These are phyloP conservation scores for Drosophila watanabei DNA, from an alignment of 1,140 invertebrate genomes.

Conservation along the genomic window DNA sequence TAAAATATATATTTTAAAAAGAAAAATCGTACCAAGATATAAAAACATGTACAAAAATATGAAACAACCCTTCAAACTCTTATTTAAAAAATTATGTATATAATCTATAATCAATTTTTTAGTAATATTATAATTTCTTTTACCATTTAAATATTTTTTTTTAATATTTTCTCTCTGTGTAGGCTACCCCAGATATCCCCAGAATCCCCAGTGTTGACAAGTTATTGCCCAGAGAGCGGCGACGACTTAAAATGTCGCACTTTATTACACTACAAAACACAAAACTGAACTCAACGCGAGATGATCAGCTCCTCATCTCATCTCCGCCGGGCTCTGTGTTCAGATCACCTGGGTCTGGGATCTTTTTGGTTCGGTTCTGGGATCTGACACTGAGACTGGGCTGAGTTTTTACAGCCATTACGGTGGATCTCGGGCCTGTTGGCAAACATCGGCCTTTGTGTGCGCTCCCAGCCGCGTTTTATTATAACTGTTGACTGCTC, in stretches of 20 bases:
- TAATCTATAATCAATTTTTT: too few species aligned
- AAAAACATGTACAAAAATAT: too few species aligned
- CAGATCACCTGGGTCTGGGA: conserved; percentile 2
- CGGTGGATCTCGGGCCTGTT: conserved; percentile 59
- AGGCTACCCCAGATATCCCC: conserved; percentile 36
- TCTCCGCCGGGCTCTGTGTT: conserved; percentile 24
- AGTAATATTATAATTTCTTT: not conserved
- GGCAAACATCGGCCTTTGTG: conserved; percentile 81
- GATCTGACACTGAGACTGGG: conserved; percentile 21
- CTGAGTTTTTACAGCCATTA: conserved; percentile 70
- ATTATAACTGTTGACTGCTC: conserved; percentile 81
- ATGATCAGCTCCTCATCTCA: conserved; percentile 30
- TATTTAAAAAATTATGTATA: too few species aligned
- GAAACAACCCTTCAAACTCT: too few species aligned
- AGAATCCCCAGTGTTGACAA: conserved; percentile 74
- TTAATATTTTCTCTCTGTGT: conserved; percentile 4
- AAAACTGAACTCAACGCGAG: conserved; percentile 69
- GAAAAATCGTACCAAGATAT: too few species aligned
- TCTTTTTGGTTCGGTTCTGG: conserved; percentile 30
- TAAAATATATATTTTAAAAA: too few species aligned
- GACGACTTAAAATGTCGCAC: conserved; percentile 82
- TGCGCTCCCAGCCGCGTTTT: conserved; percentile 79
- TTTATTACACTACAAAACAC: conserved; percentile 84
- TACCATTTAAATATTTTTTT: not conserved
- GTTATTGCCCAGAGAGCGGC: conserved; percentile 77